Conservation (phyloP, 1,140 invertebrate genomes). For the Trichonephila clavata region DNA sequence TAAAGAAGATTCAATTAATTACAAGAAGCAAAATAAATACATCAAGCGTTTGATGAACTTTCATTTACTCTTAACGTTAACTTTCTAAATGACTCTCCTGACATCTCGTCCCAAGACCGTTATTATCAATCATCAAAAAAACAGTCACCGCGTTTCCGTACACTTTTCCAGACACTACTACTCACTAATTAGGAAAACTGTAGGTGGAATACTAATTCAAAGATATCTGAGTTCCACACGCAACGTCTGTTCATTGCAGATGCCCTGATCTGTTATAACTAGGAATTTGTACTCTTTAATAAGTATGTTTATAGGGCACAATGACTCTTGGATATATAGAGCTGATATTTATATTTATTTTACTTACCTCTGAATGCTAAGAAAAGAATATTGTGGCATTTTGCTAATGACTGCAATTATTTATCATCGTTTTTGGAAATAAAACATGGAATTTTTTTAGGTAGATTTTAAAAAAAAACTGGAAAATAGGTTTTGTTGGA, state of each 20-base stretch:
- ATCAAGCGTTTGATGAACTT: neutral
- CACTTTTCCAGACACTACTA: neutral
- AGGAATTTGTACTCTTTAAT: slow-evolving; percentile 16
- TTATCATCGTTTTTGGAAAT: neutral
- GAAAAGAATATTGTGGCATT: neutral
- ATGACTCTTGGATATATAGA: neutral
- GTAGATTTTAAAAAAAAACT: too few relatives aligned
- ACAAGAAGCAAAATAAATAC: neutral
- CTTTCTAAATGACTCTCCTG: neutral
- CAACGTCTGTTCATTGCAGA: neutral
- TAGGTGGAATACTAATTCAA: slow-evolving; percentile 1
- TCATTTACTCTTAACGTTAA: neutral
- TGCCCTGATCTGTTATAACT: neutral
- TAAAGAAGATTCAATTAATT: neutral
- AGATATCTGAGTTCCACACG: neutral
- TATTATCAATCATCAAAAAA: slow-evolving; percentile 24
- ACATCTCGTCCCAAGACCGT: neutral
- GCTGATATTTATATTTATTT: neutral
- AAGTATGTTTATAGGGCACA: slow-evolving; percentile 32
- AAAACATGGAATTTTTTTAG: too few relatives aligned
- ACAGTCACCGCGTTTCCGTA: neutral
- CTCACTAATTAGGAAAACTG: neutral
- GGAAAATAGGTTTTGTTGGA: too few relatives aligned
- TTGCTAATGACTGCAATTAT: neutral
- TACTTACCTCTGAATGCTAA: too few relatives aligned